Percentiles rank a stretch among this genome's conserved stretches.
Conservation (phyloP, 1,140 invertebrate genomes). For the Tetramorium alpestre region DNA sequence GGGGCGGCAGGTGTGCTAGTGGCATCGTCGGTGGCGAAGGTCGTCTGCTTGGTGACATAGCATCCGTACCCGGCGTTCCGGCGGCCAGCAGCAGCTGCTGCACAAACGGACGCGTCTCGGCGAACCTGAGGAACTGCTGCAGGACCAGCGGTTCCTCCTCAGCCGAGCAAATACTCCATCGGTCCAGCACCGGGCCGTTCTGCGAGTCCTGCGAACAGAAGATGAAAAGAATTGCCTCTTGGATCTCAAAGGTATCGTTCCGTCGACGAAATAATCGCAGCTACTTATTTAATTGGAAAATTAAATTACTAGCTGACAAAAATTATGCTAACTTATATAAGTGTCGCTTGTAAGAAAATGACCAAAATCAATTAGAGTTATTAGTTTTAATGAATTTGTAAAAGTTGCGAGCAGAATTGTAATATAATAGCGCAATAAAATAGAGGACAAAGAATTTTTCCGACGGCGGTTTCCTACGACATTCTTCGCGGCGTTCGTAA, state of each 20-base stretch:
- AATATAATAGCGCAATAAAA: background rate
- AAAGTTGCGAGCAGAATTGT: background rate
- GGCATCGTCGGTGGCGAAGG: conserved; percentile 88
- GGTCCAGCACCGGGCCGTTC: conserved; percentile 91
- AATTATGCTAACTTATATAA: background rate
- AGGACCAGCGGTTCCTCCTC: conserved; percentile 95
- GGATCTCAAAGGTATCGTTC: background rate
- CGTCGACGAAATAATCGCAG: background rate
- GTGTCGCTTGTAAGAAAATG: background rate
- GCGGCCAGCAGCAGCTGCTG: conserved; percentile 92
- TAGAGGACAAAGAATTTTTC: conserved; percentile 2
- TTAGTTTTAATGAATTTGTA: background rate
- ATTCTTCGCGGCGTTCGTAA: conserved; percentile 5
- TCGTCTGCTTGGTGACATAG: conserved; percentile 89
- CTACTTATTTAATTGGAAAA: background rate
- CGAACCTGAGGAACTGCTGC: conserved; percentile 94
- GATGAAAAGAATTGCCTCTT: background rate
- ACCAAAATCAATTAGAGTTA: background rate
- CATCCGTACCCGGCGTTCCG: conserved; percentile 86
- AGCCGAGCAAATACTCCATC: conserved; percentile 93
- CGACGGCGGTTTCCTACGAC: background rate
- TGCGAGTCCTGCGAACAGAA: conserved; percentile 87
- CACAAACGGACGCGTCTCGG: conserved; percentile 93
- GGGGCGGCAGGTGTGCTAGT: conserved; percentile 86
- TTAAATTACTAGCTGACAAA: no score